Evolutionary conservation across 2,797 vertebrate genomes (phyloP), one percentile per base, ranked within the genome.

Genomic region (Neoniphon sammara): DNA sequence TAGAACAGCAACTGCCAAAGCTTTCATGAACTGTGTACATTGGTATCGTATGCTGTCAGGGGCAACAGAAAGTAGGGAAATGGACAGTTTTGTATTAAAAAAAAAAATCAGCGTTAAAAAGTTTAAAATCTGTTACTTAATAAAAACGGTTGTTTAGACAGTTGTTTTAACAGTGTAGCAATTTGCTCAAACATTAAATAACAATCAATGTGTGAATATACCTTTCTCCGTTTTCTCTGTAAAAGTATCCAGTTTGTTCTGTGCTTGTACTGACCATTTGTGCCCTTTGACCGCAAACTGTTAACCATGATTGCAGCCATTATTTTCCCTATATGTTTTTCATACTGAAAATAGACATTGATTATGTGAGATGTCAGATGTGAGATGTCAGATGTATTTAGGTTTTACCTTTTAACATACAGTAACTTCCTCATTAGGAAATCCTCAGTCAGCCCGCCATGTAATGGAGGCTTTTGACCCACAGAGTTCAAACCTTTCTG

Each of bases 391-490:
- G 18, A 85, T 80, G 69, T 75, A 85, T 82, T 89, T 82, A 87
- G 18, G 12, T 74, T 83, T 83, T 82, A 39, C 65, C 17, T 74
- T 36, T 60, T 69, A 76, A 70, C 72, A 27, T 88, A 85, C 84
- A 88, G 87, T 86, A 85, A 87, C 78, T 73, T 70, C 42, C 76
- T 92, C 87, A 87, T 91, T 90, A 89, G 66, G 73, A 71, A 55
- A 82, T 81, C 75, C 77, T 84, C 75, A 57, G 78, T 85, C 61
- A 15, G 77, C 78, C 78, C 77, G 53, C 61, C 39, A 11, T 85
- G 87, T 86, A 87, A 82, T 85, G 82, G 85, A 90, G 88, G 89
- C 85, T 89, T 87, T 83, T 92, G 91, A 94, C 92, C 92, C 64
- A 1, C 66, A 88, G 84, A 89, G 87, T 91, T 92, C 86, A 91